Base-by-base conservation (phyloP, 2,113 vertebrate species). In the Corvus moneduloides region DNA sequence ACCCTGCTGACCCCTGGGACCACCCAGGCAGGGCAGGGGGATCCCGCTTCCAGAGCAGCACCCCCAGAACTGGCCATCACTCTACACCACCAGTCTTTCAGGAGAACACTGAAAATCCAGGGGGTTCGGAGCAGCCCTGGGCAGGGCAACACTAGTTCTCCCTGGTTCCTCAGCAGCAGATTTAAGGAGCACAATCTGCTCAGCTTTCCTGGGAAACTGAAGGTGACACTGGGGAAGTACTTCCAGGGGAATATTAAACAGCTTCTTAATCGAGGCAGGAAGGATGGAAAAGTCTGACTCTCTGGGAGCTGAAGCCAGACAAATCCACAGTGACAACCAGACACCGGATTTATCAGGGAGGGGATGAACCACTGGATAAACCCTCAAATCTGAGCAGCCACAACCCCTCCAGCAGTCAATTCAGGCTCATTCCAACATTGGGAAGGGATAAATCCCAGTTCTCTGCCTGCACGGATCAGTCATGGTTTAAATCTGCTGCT, bases 41-140 rank as follows among this genome's bases (percentile, higher is more conserved):
- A 1, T 11, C 33, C 26, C 10, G 0, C 9, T 28, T 6, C 46
- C 5, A 5, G 20, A 69, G 74, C 67, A 27, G 67, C 62, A 37
- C 44, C 75, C 28, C 22, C 8, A 15, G 28, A 23, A 5, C 28
- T 1, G 10, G 51, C 66, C 28, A 7, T 5, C 1, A 1, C 88
- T 41, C 14, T 2, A 0, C 4, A 10, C 4, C 23, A 6, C 7
- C 11, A 3, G 7, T 1, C 5, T 17, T 24, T 13, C 14, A 26
- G 33, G 22, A 26, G 62, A 73, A 32, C 8, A 11, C 0, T 24
- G 73, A 4, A 21, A 80, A 15, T 7, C 37, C 18, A 3, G 6
- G 59, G 66, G 44, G 7, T 10, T 9, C 7, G 19, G 78, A 27
- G 22, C 30, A 51, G 69, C 46, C 51, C 64, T 11, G 35, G 35